A percentile compares a stretch with the other conserved stretches of the same genome.
Conservation (phyloP, 1,140 invertebrate genomes). For the Charaxes varanes region DNA sequence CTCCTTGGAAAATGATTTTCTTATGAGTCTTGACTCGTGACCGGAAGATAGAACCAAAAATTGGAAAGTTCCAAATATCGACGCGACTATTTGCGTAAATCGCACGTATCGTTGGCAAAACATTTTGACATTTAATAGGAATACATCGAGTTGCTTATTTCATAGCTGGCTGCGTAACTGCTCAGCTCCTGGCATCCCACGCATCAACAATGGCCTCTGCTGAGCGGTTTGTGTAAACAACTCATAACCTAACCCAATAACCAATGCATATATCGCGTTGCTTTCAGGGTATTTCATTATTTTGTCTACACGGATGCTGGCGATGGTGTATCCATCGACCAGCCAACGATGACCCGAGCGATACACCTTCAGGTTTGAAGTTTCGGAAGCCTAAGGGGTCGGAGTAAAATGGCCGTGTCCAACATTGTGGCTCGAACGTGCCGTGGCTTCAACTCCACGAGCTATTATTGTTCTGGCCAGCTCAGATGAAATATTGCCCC, state of each 20-base stretch:
- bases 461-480: constrained; percentile 72
- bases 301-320: constrained; percentile 71
- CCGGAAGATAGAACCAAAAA: no score
- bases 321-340: constrained; percentile 49
- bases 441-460: constrained; percentile 63
- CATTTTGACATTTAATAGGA: constrained; percentile 26
- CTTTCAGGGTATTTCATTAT: constrained; percentile 70
- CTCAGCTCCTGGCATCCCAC: constrained; percentile 51
- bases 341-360: constrained; percentile 29
- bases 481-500: constrained; percentile 71
- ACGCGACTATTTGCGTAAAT: constrained; percentile 3
- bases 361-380: constrained; percentile 8
- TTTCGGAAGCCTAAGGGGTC: constrained; percentile 27
- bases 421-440: constrained; percentile 71
- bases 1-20: no score
- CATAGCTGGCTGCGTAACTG: constrained; percentile 15
- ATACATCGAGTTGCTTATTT: constrained; percentile 18
- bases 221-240: constrained; percentile 54
- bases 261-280: constrained; percentile 60
- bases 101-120: constrained; percentile 16
- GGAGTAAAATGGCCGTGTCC: constrained; percentile 31
- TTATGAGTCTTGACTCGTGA: no score
- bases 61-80: background rate
- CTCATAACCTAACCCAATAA: constrained; percentile 71
- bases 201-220: constrained; percentile 61